phyloP scores from a whole-genome alignment of 2,888 invertebrate species.

The Carterocephalus palaemon region DNA sequence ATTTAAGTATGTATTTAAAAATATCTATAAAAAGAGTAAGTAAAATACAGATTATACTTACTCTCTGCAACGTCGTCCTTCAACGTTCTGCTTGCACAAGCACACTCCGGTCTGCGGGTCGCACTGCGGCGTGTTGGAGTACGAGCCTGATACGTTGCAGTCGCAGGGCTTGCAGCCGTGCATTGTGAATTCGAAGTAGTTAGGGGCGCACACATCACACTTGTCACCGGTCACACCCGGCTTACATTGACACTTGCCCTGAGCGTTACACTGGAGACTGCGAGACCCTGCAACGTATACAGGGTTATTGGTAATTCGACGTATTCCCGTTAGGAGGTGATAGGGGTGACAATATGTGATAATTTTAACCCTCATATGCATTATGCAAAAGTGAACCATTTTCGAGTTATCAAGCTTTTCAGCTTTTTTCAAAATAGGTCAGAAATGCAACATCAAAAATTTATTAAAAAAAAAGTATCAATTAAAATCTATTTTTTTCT shows the following conservation, averaged over 20 bases:
- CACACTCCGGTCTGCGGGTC: slow-evolving; percentile 90
- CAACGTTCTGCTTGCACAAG: slow-evolving; percentile 94
- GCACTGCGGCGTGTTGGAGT: slow-evolving; percentile 89
- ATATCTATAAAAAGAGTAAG: no score
- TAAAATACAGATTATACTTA: slow-evolving; percentile 62
- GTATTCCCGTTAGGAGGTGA: no score
- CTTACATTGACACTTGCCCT: slow-evolving; percentile 97
- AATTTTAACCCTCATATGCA: no score
- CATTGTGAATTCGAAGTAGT: slow-evolving; percentile 93
- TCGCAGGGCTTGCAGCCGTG: slow-evolving; percentile 96
- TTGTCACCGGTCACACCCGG: slow-evolving; percentile 96
- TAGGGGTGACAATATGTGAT: no score
- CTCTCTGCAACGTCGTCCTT: slow-evolving; percentile 95
- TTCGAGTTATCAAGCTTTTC: no score
- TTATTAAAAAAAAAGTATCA: no score
- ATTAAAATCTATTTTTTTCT: no score
- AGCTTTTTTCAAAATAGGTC: no score
- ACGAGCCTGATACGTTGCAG: slow-evolving; percentile 91
- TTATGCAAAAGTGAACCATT: no score
- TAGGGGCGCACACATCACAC: slow-evolving; percentile 90
- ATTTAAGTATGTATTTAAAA: no score
- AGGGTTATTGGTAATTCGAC: no score
- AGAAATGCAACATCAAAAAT: no score
- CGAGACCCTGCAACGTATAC: slow-evolving; percentile 84
- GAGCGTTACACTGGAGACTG: slow-evolving; percentile 92